Percentiles rank a stretch among this genome's conserved stretches.
phyloP scores from a whole-genome alignment of 2,113 vertebrate genomes.

The Gallinago jamesoni region DNA sequence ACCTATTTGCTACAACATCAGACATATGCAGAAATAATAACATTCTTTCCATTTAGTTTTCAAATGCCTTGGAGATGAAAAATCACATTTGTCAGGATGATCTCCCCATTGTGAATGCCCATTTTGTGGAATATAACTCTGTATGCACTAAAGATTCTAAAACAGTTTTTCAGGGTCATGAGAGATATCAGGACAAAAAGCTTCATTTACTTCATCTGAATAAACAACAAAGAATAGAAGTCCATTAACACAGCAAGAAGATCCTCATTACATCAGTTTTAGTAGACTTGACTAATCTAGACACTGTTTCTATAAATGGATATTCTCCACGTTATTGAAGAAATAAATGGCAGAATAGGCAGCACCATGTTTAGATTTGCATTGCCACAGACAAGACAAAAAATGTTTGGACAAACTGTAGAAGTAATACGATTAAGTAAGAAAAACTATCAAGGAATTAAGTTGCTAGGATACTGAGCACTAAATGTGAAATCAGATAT shows the following conservation, averaged over 20 bases:
- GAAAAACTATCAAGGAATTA: slow-evolving; percentile 37
- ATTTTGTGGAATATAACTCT: slow-evolving; percentile 38
- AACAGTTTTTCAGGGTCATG: slow-evolving; percentile 30
- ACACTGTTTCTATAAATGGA: neutral
- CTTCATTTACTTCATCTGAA: neutral
- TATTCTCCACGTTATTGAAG: neutral
- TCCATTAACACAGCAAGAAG: neutral
- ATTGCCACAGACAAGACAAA: neutral
- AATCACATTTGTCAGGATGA: slow-evolving; percentile 45
- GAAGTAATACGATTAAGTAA: neutral
- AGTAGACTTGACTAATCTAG: neutral
- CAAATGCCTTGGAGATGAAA: slow-evolving; percentile 52
- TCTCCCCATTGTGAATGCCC: slow-evolving; percentile 46
- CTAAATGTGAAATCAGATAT: slow-evolving; percentile 74
- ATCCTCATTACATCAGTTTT: neutral
- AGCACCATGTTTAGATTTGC: neutral
- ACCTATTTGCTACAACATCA: slow-evolving; percentile 15
- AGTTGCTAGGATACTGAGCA: slow-evolving; percentile 74
- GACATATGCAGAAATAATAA: slow-evolving; percentile 43
- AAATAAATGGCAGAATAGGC: neutral
- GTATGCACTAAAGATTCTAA: slow-evolving; percentile 1
- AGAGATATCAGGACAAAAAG: slow-evolving; percentile 20
- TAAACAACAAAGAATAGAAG: neutral
- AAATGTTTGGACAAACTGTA: neutral
- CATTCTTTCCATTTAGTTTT: slow-evolving; percentile 47